Evolutionary conservation across 2,888 invertebrate genomes (phyloP), one percentile per base, ranked within the genome.

Genomic region (Apamea epomidion): DNA sequence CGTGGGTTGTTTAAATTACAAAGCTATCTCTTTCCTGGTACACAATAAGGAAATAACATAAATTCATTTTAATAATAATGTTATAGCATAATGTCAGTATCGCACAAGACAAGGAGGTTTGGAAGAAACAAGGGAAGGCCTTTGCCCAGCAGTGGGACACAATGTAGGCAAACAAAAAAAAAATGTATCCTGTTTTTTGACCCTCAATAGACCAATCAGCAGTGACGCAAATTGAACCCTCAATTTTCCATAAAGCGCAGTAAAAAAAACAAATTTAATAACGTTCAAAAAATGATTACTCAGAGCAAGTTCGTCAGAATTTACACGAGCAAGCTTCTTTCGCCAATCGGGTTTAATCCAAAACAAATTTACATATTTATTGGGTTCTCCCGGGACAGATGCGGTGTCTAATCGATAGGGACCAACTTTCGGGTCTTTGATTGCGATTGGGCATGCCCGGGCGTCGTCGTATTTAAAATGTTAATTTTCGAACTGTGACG

Each of bases 341-440:
- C 78, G 72, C 80, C 82, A 82, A 86, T 86, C 82, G 87, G 91
- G 91, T 90, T 92, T 92, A 92, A 94, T 94, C 94, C 92, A 88
- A 90, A 84, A 87, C 82, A 89, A 93, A 95, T 95, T 95, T 95
- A 93, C 95, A 95, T 95, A 95, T 95, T 95, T 95, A 95, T 95
- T 95, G 94, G 94, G 91, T 92, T 92, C 87, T 82, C 86, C 87
- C 89, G 87, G 92, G 91, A 92, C 93, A 92, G 94, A 93, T 92
- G 93, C 92, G 93, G 90, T 92, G 91, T 86, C 92, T 94, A 94
- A 94, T 95, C 95, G 95, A 95, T 94, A 93, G 88, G 89, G 89
- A 82, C 88, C 89, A 90, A 92, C 84, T 88, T 91, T 90, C 74
- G 83, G 87, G 83, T 51, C 67, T 88, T 78, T 83, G 88, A 88